phyloP scores from a whole-genome alignment of 2,888 invertebrate species.

The Orchesella flavescens region DNA sequence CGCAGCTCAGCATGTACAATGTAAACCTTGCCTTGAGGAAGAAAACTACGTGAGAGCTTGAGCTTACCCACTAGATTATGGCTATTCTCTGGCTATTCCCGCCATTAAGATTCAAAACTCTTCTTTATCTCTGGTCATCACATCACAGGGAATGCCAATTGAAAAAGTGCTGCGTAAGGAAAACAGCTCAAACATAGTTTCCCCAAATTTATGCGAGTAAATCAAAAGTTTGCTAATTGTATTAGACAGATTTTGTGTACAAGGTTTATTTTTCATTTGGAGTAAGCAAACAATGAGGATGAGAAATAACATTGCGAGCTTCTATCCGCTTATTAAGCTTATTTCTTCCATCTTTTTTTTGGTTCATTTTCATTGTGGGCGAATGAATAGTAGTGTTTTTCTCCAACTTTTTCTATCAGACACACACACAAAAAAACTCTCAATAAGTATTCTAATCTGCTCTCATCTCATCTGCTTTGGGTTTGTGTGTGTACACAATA shows the following conservation, averaged over 20 bases:
- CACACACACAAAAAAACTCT: too few species aligned
- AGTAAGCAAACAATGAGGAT: background rate
- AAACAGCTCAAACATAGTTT: too few species aligned
- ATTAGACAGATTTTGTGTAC: slow-evolving; percentile 44
- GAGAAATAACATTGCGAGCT: background rate
- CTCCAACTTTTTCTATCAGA: too few species aligned
- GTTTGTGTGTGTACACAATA: background rate
- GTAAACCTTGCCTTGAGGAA: too few species aligned
- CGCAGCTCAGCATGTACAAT: background rate
- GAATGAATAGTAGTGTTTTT: too few species aligned
- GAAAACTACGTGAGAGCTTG: too few species aligned
- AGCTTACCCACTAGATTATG: too few species aligned
- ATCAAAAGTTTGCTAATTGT: slow-evolving; percentile 53
- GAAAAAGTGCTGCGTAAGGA: background rate
- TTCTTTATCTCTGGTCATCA: background rate
- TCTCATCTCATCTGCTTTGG: too few species aligned
- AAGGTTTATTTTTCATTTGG: background rate
- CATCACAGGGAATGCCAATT: background rate
- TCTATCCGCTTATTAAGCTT: background rate
- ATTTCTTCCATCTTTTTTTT: too few species aligned
- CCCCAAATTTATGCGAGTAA: slow-evolving; percentile 22
- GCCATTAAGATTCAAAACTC: too few species aligned
- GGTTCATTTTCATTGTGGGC: too few species aligned
- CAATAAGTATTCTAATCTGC: background rate
- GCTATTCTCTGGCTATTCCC: too few species aligned